Evolutionary conservation across 2,888 invertebrate genomes (phyloP).

Genomic region (Erebia ligea): DNA sequence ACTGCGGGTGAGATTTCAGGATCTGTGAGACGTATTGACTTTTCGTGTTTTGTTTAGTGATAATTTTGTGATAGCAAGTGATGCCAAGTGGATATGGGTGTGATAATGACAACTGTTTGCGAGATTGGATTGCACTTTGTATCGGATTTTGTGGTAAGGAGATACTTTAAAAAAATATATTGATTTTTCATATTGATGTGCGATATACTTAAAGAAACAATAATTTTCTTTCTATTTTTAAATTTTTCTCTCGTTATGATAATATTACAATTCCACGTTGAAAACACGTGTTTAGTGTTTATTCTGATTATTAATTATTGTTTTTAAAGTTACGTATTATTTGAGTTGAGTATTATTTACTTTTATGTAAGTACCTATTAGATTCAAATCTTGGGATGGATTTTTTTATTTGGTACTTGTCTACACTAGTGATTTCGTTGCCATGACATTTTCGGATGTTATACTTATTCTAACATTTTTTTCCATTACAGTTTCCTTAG

Average conservation of each 20-base stretch:
- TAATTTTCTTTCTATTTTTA: neutral
- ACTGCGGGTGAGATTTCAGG: constrained; percentile 45
- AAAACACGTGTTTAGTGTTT: neutral
- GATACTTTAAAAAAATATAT: neutral
- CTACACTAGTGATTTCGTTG: too few relatives aligned
- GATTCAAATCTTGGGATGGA: too few relatives aligned
- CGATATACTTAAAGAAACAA: neutral
- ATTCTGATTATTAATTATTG: too few relatives aligned
- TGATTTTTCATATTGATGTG: neutral
- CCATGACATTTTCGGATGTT: too few relatives aligned
- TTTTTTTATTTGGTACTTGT: too few relatives aligned
- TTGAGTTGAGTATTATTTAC: too few relatives aligned
- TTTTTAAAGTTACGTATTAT: too few relatives aligned
- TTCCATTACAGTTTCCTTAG: too few relatives aligned
- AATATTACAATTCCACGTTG: neutral
- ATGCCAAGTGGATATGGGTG: constrained; percentile 75
- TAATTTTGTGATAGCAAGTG: constrained; percentile 66
- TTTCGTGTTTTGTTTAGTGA: constrained; percentile 73
- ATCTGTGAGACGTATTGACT: constrained; percentile 65
- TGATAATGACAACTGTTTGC: constrained; percentile 73
- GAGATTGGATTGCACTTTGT: constrained; percentile 75
- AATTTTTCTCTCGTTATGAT: neutral
- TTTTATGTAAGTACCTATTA: too few relatives aligned
- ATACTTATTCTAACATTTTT: too few relatives aligned
- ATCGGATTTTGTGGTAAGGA: constrained; percentile 65